Conservation (phyloP, 2,797 vertebrate genomes). For the Calcarius lapponicus region DNA sequence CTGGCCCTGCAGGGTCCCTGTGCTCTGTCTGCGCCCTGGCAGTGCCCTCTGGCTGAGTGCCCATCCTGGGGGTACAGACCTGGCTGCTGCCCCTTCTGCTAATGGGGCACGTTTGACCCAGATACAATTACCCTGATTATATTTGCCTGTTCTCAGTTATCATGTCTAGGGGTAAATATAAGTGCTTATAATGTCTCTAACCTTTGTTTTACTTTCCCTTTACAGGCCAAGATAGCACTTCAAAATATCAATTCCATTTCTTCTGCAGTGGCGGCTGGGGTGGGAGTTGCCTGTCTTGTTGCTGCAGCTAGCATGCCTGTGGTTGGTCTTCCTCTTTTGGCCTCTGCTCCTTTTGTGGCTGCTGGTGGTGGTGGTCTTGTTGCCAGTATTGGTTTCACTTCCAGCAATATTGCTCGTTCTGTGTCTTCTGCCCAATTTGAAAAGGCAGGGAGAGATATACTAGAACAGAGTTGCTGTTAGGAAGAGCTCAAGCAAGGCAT, state of each 20-base stretch:
- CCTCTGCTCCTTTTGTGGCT: rapidly evolving
- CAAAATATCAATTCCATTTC: not conserved
- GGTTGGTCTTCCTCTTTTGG: not conserved
- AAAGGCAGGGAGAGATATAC: rapidly evolving
- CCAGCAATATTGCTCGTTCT: not conserved
- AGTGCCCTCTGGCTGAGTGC: not conserved
- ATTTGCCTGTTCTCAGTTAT: not conserved
- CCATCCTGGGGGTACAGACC: rapidly evolving
- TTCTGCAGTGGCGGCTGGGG: not conserved
- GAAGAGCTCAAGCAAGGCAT: not conserved
- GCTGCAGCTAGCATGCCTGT: not conserved
- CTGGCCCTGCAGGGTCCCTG: rapidly evolving
- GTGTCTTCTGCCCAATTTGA: rapidly evolving
- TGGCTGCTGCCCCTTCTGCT: not conserved
- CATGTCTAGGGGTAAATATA: not conserved
- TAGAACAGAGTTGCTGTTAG: not conserved
- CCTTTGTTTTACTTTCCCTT: not conserved
- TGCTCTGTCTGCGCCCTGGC: not conserved
- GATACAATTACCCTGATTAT: not conserved
- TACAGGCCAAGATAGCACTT: not conserved
- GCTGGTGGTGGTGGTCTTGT: not conserved
- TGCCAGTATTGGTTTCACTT: not conserved
- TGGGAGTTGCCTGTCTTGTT: rapidly evolving
- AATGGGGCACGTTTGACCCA: rapidly evolving
- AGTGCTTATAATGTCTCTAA: not conserved